Base-by-base conservation (phyloP, 2,888 invertebrate genomes). In the Drosophila limbata region DNA sequence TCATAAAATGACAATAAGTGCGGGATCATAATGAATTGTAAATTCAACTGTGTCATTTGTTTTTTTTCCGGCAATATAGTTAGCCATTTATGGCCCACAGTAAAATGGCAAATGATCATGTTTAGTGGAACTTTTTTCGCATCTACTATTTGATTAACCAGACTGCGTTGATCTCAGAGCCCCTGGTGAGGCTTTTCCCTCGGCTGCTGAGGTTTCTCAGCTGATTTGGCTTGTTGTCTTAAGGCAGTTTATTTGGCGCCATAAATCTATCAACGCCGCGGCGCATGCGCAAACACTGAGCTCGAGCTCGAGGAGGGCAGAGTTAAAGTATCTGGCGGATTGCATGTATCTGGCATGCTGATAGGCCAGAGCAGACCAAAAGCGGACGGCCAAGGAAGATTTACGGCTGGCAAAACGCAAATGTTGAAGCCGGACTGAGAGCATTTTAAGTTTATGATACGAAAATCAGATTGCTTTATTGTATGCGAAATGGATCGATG, bases 201-300 rank as follows among this genome's bases (percentile, higher is more conserved):
- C 13, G 19, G 6, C 37, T 35, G 28, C 53, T 62, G 63, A 42
- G 56, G 37, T 17, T 33, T 48, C 19, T 50, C 35, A 66, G 75
- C 62, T 82, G 87, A 84, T 82, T 87, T 80, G 80, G 80, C 68
- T 75, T 76, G 71, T 85, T 89, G 84, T 88, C 87, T 84, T 79
- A 80, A 75, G 84, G 90, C 89, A 88, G 86, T 90, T 91, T 89
- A 91, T 90, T 91, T 91, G 90, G 90, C 90, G 91, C 90, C 90
- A 90, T 90, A 90, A 90, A 90, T 90, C 90, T 90, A 91, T 90
- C 90, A 91, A 85, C 90, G 84, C 70, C 45, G 68, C 39, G 42
- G 68, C 70, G 85, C 85, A 76, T 87, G 85, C 84, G 84, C 84
- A 87, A 78, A 80, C 88, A 80, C 83, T 67, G 69, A 51, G 31